Percentiles rank a stretch among this genome's conserved stretches.
Conservation (phyloP, 2,113 vertebrate genomes). For the Excalfactoria chinensis region DNA sequence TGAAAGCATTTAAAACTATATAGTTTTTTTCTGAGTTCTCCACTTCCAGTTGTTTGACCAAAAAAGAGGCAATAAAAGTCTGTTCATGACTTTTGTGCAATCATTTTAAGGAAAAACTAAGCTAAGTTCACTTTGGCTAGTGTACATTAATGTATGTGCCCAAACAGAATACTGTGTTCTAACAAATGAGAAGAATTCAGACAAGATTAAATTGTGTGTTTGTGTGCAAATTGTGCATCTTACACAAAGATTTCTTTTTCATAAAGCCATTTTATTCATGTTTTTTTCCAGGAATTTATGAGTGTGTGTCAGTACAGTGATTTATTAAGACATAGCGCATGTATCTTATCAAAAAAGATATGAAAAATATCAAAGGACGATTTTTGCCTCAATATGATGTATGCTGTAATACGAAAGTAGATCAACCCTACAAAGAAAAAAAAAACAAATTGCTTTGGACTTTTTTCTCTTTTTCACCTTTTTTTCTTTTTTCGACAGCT, state of each 20-base stretch:
- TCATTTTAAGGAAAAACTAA: background rate
- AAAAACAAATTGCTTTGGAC: background rate
- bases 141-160: background rate
- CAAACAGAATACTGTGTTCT: background rate
- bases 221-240: background rate
- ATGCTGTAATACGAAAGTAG: background rate
- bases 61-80: background rate
- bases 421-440: background rate
- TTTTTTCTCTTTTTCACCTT: background rate
- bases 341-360: background rate
- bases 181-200: background rate
- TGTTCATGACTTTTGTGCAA: background rate
- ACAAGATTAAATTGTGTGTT: background rate
- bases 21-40: background rate
- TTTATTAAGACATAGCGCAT: background rate
- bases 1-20: background rate
- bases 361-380: background rate
- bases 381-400: background rate
- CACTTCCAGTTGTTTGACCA: background rate
- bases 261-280: background rate
- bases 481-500: constrained; percentile 79
- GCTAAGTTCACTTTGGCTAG: background rate
- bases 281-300: background rate
- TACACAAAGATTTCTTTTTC: fast-evolving
- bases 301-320: background rate